These are phyloP conservation scores for Perca fluviatilis DNA, from an alignment of 2,113 vertebrate species.

Conservation along the genomic window DNA sequence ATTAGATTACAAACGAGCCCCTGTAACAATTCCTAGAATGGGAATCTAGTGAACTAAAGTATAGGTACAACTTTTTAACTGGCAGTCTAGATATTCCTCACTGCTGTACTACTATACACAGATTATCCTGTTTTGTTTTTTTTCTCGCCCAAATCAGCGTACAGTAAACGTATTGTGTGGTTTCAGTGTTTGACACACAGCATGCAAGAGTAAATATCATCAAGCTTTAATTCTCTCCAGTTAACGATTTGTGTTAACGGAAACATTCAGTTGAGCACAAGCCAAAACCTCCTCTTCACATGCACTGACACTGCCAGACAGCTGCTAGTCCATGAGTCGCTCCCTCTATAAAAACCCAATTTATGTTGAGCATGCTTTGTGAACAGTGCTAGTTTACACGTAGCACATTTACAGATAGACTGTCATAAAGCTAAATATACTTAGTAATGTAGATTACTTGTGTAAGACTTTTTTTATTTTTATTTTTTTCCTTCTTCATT, in stretches of 20 bases:
- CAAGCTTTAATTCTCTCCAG: slow-evolving; percentile 51
- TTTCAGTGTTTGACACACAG: slow-evolving; percentile 61
- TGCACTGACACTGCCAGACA: slow-evolving; percentile 73
- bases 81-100: slow-evolving; percentile 33
- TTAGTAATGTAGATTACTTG: slow-evolving; percentile 37
- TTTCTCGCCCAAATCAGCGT: slow-evolving; percentile 46
- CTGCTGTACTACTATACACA: slow-evolving; percentile 36
- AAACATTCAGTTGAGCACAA: slow-evolving; percentile 27
- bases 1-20: slow-evolving; percentile 25
- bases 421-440: slow-evolving; percentile 21
- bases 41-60: slow-evolving; percentile 11
- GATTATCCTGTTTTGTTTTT: neutral
- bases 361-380: slow-evolving; percentile 54
- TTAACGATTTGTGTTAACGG: slow-evolving; percentile 34
- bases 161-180: slow-evolving; percentile 46
- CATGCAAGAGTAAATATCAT: slow-evolving; percentile 55
- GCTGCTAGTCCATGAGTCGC: slow-evolving; percentile 37
- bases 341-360: slow-evolving; percentile 1
- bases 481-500: slow-evolving; percentile 10
- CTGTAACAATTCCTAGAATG: slow-evolving; percentile 16
- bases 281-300: slow-evolving; percentile 56
- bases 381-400: slow-evolving; percentile 38
- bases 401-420: slow-evolving; percentile 37
- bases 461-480: slow-evolving; percentile 18
- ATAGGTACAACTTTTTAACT: slow-evolving; percentile 33